Conservation (phyloP, 2,888 invertebrate species). For the Phlogophora meticulosa region DNA sequence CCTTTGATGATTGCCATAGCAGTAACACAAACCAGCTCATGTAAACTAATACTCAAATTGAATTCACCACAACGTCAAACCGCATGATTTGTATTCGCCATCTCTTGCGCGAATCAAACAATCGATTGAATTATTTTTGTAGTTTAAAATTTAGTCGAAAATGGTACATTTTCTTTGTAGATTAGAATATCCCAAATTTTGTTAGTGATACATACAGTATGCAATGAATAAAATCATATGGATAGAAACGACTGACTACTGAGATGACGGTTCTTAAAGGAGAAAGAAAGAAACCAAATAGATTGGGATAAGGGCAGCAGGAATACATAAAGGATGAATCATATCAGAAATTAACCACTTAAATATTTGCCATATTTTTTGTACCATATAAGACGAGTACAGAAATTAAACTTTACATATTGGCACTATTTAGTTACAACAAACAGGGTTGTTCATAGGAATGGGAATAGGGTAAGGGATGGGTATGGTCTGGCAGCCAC, state of each 20-base stretch:
- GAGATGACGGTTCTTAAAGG: neutral
- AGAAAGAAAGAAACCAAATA: neutral
- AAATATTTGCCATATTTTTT: neutral
- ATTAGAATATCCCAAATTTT: neutral
- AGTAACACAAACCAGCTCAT: neutral
- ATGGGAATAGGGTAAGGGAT: slow-evolving; percentile 77
- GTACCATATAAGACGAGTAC: neutral
- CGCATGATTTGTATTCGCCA: slow-evolving; percentile 11
- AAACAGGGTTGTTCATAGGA: slow-evolving; percentile 69
- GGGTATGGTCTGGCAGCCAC: slow-evolving; percentile 68
- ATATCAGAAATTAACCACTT: neutral
- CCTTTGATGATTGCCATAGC: no score
- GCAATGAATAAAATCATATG: no score
- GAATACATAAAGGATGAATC: neutral
- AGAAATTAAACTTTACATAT: neutral
- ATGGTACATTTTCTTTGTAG: neutral
- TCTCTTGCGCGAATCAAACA: slow-evolving; percentile 7
- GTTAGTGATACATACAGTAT: neutral
- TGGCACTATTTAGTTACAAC: slow-evolving; percentile 35
- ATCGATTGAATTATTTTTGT: neutral
- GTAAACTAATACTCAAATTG: neutral
- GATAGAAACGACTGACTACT: no score
- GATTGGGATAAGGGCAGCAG: neutral
- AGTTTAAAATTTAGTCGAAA: neutral
- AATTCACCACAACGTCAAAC: neutral